phyloP scores from a whole-genome alignment of 2,113 vertebrate genomes.

The Maccullochella peelii region DNA sequence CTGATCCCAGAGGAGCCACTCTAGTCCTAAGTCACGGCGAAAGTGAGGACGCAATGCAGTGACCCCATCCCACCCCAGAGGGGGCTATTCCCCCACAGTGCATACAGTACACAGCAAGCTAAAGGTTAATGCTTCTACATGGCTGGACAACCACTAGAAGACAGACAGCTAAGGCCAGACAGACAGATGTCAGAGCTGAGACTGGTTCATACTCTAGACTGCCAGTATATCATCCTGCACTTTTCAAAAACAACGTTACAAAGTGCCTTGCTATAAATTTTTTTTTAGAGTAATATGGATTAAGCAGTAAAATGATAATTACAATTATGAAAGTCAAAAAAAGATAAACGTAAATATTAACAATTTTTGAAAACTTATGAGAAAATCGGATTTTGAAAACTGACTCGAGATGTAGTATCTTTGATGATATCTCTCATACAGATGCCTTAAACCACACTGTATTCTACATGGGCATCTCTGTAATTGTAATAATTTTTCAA shows the following conservation, averaged over 20 bases:
- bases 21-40: background rate
- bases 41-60: slow-evolving; percentile 29
- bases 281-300: too few relatives aligned
- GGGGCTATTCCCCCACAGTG: slow-evolving; percentile 31
- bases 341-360: background rate
- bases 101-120: slow-evolving; percentile 23
- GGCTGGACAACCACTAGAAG: slow-evolving; percentile 41
- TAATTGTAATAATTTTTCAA: slow-evolving; percentile 3
- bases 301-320: background rate
- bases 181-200: slow-evolving; percentile 15
- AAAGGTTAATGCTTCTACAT: slow-evolving; percentile 65
- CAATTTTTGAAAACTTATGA: too few relatives aligned
- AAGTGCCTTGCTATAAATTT: background rate
- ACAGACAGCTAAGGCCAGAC: slow-evolving; percentile 17
- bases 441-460: background rate
- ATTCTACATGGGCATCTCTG: background rate
- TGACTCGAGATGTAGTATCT: background rate
- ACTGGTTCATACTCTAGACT: background rate
- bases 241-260: background rate
- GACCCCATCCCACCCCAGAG: slow-evolving; percentile 52
- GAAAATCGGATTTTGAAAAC: background rate
- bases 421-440: background rate
- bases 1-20: background rate
- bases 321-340: background rate
- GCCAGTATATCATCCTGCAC: background rate